phyloP scores from a whole-genome alignment of 2,888 invertebrate species.

The Loripinus fragilis region DNA sequence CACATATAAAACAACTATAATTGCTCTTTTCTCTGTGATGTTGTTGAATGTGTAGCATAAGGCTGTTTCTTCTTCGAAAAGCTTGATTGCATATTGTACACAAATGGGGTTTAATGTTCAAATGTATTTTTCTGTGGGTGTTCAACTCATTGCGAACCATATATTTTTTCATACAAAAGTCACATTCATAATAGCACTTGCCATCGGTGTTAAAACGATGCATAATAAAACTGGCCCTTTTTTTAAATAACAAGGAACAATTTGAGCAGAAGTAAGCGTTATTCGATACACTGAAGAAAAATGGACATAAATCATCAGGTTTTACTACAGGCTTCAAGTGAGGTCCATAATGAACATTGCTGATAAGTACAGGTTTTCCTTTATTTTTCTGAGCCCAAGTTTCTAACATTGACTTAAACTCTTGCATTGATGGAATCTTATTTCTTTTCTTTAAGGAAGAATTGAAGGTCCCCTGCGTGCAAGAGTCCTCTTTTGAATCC shows the following conservation, averaged over 20 bases:
- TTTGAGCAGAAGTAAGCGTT: not conserved
- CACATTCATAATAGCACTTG: slow-evolving; percentile 2
- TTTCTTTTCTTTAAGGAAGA: no score
- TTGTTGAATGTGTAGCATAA: not conserved
- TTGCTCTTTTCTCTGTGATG: not conserved
- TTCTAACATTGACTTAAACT: not conserved
- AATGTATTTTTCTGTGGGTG: not conserved
- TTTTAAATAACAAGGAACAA: not conserved
- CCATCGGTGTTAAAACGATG: slow-evolving; percentile 1
- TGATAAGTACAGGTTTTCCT: not conserved
- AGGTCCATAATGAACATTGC: not conserved
- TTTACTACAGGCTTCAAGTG: not conserved
- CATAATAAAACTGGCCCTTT: not conserved
- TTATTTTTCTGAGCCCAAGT: not conserved
- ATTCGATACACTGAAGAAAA: not conserved
- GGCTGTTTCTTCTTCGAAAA: not conserved
- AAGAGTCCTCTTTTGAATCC: no score
- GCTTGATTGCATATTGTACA: not conserved
- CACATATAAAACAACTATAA: not conserved
- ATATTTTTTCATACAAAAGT: not conserved
- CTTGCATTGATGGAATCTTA: not conserved
- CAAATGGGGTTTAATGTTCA: not conserved
- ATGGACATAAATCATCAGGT: not conserved
- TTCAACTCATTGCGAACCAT: not conserved
- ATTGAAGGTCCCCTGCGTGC: no score